These are phyloP conservation scores for Choloepus didactylus DNA, from an alignment of 2,797 vertebrate genomes.

Conservation along the genomic window DNA sequence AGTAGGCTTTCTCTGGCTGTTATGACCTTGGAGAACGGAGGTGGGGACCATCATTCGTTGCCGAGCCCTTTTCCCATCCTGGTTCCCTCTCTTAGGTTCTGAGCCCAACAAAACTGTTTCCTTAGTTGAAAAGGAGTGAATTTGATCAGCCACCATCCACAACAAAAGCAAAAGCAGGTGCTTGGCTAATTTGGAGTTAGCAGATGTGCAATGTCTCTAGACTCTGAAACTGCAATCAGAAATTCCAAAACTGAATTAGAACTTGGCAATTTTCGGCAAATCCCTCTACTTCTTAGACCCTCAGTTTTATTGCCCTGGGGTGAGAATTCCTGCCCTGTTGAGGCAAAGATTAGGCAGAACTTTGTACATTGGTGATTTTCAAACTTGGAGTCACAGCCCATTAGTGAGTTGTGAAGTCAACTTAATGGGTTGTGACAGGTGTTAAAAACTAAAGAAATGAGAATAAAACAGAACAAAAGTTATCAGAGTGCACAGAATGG, in stretches of 20 bases:
- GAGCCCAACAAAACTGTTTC: not conserved
- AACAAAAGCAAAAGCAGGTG: not conserved
- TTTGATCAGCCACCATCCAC: not conserved
- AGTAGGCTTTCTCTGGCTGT: not conserved
- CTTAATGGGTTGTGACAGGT: not conserved
- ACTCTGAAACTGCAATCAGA: not conserved
- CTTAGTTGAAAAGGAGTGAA: not conserved
- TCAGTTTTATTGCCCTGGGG: not conserved
- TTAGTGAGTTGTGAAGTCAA: not conserved
- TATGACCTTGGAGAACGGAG: conserved; percentile 24
- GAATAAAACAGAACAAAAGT: not conserved
- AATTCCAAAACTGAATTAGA: not conserved
- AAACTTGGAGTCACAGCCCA: not conserved
- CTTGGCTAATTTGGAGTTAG: not conserved
- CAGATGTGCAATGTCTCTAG: not conserved
- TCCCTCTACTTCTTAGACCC: not conserved
- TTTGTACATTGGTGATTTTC: not conserved
- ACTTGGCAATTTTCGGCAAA: not conserved
- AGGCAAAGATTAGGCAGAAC: not conserved
- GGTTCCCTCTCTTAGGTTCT: not conserved
- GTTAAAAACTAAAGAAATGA: not conserved
- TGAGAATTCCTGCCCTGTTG: not conserved
- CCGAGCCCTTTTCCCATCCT: not conserved
- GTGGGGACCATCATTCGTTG: not conserved
- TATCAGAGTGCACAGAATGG: not conserved